Conservation (phyloP, 2,888 invertebrate genomes). For the Lamproptera curius region DNA sequence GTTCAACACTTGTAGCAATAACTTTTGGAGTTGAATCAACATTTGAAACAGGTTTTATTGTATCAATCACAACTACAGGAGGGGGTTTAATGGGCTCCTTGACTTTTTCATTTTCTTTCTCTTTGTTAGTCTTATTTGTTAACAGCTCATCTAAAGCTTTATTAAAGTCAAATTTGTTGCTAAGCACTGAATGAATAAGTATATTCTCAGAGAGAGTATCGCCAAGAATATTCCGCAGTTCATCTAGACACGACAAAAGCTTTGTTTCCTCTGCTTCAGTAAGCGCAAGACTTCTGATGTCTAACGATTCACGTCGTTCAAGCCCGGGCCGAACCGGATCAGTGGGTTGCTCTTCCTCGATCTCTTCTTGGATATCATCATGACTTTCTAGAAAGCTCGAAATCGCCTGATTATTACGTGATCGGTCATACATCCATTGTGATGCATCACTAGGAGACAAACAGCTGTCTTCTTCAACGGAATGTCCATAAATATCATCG, state of each 20-base stretch:
- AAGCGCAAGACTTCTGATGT: conserved; percentile 70
- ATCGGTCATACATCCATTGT: conserved; percentile 92
- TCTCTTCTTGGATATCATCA: conserved; percentile 84
- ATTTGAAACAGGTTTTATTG: conserved; percentile 43
- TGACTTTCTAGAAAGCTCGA: conserved; percentile 86
- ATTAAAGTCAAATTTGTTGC: conserved; percentile 84
- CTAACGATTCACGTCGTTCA: conserved; percentile 65
- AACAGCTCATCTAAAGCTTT: conserved; percentile 86
- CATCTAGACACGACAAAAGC: conserved; percentile 90
- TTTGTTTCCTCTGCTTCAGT: conserved; percentile 84
- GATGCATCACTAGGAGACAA: conserved; percentile 92
- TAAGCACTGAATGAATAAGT: conserved; percentile 84
- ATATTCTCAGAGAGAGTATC: conserved; percentile 85
- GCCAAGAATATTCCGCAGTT: conserved; percentile 88
- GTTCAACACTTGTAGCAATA: conserved; percentile 64
- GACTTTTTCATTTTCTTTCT: conserved; percentile 34
- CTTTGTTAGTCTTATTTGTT: conserved; percentile 59
- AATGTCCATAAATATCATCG: conserved; percentile 95
- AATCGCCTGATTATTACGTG: conserved; percentile 84
- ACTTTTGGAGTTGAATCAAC: conserved; percentile 50
- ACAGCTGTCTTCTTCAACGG: conserved; percentile 94
- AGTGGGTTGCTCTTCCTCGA: conserved; percentile 66
- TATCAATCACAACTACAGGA: conserved; percentile 41
- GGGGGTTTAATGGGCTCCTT: conserved; percentile 38
- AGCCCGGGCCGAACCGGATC: conserved; percentile 30